Conservation (phyloP, 2,797 vertebrate species). For the Periparus ater region DNA sequence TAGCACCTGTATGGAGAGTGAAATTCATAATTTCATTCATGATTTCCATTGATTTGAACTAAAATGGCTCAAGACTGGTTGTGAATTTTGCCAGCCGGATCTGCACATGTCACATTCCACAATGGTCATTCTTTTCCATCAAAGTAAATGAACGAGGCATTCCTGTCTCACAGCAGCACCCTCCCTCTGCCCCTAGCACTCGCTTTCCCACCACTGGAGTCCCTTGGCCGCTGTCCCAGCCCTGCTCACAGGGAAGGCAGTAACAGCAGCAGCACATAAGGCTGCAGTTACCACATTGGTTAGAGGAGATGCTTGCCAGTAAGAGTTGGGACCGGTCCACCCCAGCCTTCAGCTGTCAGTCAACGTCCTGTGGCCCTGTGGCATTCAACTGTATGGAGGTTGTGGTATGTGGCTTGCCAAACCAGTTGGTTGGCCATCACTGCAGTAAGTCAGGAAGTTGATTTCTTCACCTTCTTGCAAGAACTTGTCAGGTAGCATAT, state of each 20-base stretch:
- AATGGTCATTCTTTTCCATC: not conserved
- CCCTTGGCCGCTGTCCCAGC: not conserved
- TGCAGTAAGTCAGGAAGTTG: not conserved
- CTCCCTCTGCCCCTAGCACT: not conserved
- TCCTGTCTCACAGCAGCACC: not conserved
- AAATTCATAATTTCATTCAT: not conserved
- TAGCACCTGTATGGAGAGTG: not conserved
- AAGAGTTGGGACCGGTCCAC: not conserved
- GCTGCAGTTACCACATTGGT: fast-evolving
- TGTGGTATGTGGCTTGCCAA: not conserved
- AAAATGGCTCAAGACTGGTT: not conserved
- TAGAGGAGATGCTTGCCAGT: not conserved
- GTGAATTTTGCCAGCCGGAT: not conserved
- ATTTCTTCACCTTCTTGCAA: slow-evolving; percentile 5
- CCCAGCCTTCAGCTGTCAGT: not conserved
- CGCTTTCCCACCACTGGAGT: not conserved
- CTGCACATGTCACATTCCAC: not conserved
- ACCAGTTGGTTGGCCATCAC: not conserved
- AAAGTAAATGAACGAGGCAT: not conserved
- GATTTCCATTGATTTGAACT: not conserved
- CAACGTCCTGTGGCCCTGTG: not conserved
- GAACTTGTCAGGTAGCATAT: not conserved
- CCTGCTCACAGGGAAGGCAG: not conserved
- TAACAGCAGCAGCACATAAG: not conserved
- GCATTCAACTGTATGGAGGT: fast-evolving